Percentiles rank a stretch among this genome's conserved stretches.
These are phyloP conservation scores for Agrypnia vestita DNA, from an alignment of 1,140 invertebrate species.

Conservation along the genomic window DNA sequence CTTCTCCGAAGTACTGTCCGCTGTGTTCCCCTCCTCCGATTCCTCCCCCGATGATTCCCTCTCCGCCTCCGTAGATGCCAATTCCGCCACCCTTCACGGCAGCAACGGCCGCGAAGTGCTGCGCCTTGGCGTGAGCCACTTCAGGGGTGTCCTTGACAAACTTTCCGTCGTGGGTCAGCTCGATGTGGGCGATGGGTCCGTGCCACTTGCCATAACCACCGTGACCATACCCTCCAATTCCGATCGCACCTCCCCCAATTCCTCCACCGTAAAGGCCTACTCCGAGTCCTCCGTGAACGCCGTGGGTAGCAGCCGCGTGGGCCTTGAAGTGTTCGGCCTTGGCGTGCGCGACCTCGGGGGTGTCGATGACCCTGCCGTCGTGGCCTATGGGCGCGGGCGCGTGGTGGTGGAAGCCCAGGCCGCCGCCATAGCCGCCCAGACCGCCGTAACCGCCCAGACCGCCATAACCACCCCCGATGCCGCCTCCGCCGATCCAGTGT, in stretches of 20 bases:
- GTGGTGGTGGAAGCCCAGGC: slow-evolving; percentile 43
- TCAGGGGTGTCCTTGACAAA: slow-evolving; percentile 72
- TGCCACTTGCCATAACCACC: slow-evolving; percentile 59
- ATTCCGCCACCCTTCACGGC: neutral
- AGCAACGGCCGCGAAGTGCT: slow-evolving; percentile 62
- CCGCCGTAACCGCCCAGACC: slow-evolving; percentile 42
- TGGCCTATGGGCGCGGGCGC: slow-evolving; percentile 48
- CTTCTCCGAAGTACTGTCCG: slow-evolving; percentile 39
- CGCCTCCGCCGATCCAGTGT: slow-evolving; percentile 1
- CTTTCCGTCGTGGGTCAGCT: slow-evolving; percentile 71
- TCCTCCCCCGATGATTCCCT: slow-evolving; percentile 25
- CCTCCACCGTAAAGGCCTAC: slow-evolving; percentile 65
- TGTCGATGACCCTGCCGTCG: slow-evolving; percentile 67
- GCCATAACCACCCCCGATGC: neutral
- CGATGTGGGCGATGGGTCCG: slow-evolving; percentile 66
- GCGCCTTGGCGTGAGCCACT: slow-evolving; percentile 69
- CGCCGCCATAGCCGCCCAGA: slow-evolving; percentile 46
- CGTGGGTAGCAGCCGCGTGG: slow-evolving; percentile 53
- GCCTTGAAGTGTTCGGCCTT: slow-evolving; percentile 67
- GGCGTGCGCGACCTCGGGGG: slow-evolving; percentile 71
- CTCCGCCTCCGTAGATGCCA: slow-evolving; percentile 1
- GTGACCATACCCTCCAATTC: slow-evolving; percentile 62
- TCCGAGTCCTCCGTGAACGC: slow-evolving; percentile 73
- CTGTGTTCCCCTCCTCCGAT: slow-evolving; percentile 35
- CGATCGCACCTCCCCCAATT: slow-evolving; percentile 72